phyloP scores from a whole-genome alignment of 1,140 invertebrate species.

The Berghia stephanieae region DNA sequence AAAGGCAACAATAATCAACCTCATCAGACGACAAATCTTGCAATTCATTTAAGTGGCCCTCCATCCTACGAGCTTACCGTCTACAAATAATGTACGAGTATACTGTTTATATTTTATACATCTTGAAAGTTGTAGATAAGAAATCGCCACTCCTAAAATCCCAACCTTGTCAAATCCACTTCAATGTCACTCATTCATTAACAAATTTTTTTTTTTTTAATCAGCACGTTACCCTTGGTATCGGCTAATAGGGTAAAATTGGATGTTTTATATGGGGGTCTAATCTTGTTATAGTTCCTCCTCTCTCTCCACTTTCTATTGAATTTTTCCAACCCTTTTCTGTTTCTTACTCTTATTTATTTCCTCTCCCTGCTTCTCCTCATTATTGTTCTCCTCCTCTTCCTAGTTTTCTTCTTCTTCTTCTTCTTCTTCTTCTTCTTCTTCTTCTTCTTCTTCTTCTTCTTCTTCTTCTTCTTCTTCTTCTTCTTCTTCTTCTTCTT shows the following conservation, averaged over 20 bases:
- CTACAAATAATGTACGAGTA: no score
- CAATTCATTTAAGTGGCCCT: no score
- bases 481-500: not conserved
- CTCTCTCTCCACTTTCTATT: not conserved
- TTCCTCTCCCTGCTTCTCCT: constrained; percentile 11
- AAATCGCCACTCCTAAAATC: not conserved
- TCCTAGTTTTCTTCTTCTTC: constrained; percentile 20
- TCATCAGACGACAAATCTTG: no score
- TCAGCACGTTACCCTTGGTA: no score
- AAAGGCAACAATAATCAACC: no score
- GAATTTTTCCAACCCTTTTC: not conserved
- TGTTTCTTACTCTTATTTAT: not conserved
- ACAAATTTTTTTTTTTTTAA: no score
- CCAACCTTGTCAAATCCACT: not conserved
- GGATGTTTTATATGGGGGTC: no score
- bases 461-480: constrained; percentile 18
- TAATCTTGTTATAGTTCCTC: not conserved
- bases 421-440: not conserved
- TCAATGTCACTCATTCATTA: not conserved
- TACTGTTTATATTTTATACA: no score
- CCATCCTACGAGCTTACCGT: no score
- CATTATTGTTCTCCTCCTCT: constrained; percentile 23
- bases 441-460: not conserved
- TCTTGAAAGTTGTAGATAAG: not conserved
- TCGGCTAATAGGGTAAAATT: no score